These are phyloP conservation scores for Callopanchax toddi DNA, from an alignment of 2,113 vertebrate genomes.

Conservation along the genomic window DNA sequence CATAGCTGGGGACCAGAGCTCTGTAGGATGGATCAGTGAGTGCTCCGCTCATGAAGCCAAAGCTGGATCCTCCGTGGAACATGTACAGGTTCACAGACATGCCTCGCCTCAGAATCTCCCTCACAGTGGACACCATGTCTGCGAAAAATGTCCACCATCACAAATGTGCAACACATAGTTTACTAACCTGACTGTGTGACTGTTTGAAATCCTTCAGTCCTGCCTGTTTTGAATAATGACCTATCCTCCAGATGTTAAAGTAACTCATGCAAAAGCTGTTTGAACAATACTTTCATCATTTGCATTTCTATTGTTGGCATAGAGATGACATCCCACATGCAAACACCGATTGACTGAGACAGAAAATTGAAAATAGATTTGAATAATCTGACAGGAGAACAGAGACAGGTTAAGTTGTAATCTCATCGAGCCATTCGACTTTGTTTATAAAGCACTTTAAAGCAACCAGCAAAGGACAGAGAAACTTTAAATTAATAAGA, in stretches of 20 bases:
- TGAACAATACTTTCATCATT: constrained; percentile 5
- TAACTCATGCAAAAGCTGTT: constrained; percentile 5
- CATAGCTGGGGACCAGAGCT: constrained; percentile 90
- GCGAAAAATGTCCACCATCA: constrained; percentile 4
- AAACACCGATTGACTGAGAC: no score
- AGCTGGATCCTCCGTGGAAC: constrained; percentile 96
- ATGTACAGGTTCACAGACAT: constrained; percentile 94
- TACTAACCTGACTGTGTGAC: no score
- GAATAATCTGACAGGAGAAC: no score
- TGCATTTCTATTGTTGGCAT: constrained; percentile 10
- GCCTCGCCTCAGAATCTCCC: constrained; percentile 81
- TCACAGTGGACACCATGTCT: constrained; percentile 87
- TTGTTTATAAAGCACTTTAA: no score
- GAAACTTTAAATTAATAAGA: no score
- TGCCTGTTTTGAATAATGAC: background rate
- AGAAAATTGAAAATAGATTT: no score
- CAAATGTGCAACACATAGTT: no score
- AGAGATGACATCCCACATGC: background rate
- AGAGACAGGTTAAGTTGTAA: no score
- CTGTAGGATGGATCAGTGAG: constrained; percentile 84
- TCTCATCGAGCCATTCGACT: no score
- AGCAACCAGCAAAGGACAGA: no score
- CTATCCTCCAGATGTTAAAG: background rate
- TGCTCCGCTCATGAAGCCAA: constrained; percentile 92
- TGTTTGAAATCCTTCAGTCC: no score